Conservation (phyloP, 2,797 vertebrate species). For the Gobionotothen gibberifrons region DNA sequence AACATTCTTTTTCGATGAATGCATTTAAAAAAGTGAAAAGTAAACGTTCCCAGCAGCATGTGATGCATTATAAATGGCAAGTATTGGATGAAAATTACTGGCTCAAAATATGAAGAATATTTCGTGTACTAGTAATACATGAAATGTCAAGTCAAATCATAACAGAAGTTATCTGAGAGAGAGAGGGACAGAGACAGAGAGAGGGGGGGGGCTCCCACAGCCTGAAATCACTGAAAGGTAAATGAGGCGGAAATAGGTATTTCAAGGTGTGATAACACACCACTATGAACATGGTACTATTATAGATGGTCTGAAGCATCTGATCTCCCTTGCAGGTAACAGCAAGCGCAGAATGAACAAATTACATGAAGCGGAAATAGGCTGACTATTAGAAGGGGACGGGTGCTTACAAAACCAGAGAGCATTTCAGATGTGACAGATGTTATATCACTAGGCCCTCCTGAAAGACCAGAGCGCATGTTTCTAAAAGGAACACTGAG, state of each 20-base stretch:
- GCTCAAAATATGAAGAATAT: no score
- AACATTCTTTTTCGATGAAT: background rate
- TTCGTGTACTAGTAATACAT: conserved; percentile 20
- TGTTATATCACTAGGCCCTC: background rate
- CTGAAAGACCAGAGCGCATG: conserved; percentile 8
- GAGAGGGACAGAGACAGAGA: no score
- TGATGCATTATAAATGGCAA: conserved; percentile 1
- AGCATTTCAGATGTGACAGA: conserved; percentile 21
- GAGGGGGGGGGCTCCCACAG: background rate
- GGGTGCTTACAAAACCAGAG: conserved; percentile 11
- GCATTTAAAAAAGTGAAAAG: background rate
- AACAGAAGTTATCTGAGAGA: no score
- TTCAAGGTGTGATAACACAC: conserved; percentile 63
- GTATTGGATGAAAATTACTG: background rate
- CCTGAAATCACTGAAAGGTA: conserved; percentile 41
- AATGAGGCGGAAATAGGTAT: conserved; percentile 64
- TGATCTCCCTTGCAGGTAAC: conserved; percentile 51
- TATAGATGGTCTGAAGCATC: conserved; percentile 43
- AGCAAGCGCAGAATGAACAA: conserved; percentile 29
- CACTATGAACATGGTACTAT: conserved; percentile 37
- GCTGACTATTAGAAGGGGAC: conserved; percentile 21
- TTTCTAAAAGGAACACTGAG: conserved; percentile 8
- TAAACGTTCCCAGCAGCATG: background rate
- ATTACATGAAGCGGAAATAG: conserved; percentile 40
- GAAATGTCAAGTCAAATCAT: conserved; percentile 20